Evolutionary conservation across 1,140 invertebrate genomes (phyloP), one percentile per base, ranked within the genome.

Genomic region (Conus ventricosus): DNA sequence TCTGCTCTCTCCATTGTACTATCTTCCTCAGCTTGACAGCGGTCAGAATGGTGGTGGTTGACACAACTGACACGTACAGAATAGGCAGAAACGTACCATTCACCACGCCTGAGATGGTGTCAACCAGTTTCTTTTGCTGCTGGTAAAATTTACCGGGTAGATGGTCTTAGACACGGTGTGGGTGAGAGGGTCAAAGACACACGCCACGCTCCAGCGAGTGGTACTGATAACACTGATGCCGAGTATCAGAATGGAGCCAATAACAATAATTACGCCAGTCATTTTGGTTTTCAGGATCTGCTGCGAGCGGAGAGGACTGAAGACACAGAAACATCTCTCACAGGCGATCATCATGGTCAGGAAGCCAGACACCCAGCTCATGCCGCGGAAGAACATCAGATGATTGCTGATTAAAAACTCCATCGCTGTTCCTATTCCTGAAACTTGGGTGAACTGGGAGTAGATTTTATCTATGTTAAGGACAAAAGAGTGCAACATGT

Each of bases 281-380:
- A 25, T 67, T 20, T 39, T 63, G 5, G 84, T 85, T 67, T 85
- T 60, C 23, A 85, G 84, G 8, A 67, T 55, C 0, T 20, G 20
- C 25, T 85, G 57, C 6, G 84, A 60, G 10, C 23, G 27, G 8
- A 85, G 27, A 67, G 84, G 84, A 10, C 60, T 85, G 15, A 85
- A 20, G 10, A 85, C 84, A 39, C 84, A 85, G 15, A 85, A 71
- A 55, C 84, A 85, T n/a, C 84, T 63, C 84, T 85, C 84, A 27
- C 84, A 85, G 23, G 84, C 84, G 11, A 85, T 85, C 7, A 71
- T 55, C 57, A 51, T 85, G n/a, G 84, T 17, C 6, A 85, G n/a
- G 25, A 85, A 85, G 4, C 23, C 25, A 25, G 84, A 85, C 11
- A 71, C 3, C 84, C 84, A 71, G 25, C 10, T 51, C 5, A 85